A percentile compares a stretch with the other conserved stretches of the same genome.
phyloP scores from a whole-genome alignment of 1,140 invertebrate species.

The Chironomus tepperi region DNA sequence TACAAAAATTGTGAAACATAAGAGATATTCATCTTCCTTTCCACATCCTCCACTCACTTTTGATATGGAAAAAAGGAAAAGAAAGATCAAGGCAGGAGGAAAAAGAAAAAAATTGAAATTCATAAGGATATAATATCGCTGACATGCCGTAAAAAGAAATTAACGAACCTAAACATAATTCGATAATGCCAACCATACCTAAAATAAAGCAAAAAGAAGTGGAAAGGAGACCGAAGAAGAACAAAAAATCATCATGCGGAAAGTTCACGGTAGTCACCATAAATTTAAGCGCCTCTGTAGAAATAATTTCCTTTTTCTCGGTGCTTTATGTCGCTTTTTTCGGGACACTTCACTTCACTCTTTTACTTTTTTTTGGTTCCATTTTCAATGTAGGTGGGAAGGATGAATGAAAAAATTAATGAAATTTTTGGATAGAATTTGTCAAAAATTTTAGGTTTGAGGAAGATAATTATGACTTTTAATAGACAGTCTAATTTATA shows the following conservation, averaged over 20 bases:
- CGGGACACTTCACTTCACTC: background rate
- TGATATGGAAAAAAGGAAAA: background rate
- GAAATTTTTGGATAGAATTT: no score
- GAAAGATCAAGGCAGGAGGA: background rate
- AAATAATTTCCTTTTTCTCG: background rate
- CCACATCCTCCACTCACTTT: background rate
- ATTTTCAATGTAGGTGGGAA: no score
- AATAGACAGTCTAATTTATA: no score
- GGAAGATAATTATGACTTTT: no score
- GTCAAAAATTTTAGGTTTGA: no score
- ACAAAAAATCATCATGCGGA: slow-evolving; percentile 6
- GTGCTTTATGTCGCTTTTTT: background rate
- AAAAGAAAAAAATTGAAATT: slow-evolving; percentile 12
- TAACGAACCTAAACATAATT: slow-evolving; percentile 22
- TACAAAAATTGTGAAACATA: no score
- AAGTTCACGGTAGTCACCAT: slow-evolving; percentile 20
- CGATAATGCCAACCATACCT: background rate
- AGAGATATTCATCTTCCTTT: background rate
- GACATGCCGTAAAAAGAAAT: slow-evolving; percentile 15
- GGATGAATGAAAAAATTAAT: no score
- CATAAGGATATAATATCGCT: slow-evolving; percentile 16
- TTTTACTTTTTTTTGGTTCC: no score
- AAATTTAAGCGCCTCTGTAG: background rate
- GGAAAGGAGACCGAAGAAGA: background rate
- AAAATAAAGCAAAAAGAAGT: background rate